Evolutionary conservation across 2,888 invertebrate genomes (phyloP).

Genomic region (Pachymerium ferrugineum): DNA sequence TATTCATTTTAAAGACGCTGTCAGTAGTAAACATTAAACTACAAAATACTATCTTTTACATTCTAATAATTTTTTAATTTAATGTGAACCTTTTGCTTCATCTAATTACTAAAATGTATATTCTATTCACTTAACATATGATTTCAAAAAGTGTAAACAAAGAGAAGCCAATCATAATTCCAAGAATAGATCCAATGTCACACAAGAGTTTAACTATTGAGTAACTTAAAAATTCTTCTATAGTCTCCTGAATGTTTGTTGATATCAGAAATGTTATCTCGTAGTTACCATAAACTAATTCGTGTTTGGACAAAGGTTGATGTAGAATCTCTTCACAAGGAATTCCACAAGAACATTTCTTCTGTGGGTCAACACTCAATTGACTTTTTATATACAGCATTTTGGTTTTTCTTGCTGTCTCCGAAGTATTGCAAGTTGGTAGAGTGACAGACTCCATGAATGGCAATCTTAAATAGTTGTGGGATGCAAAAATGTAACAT

Average conservation of each 20-base stretch:
- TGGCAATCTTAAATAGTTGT: not conserved
- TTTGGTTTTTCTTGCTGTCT: not conserved
- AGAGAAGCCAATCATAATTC: not conserved
- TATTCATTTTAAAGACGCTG: no score
- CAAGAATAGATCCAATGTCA: not conserved
- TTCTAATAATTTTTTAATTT: no score
- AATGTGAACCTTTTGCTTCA: no score
- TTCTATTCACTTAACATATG: no score
- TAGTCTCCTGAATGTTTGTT: no score
- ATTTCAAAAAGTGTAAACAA: not conserved
- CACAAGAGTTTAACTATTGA: not conserved
- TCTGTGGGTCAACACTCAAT: not conserved
- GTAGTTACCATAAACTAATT: not conserved
- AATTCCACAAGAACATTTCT: not conserved
- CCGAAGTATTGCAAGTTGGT: not conserved
- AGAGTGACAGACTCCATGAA: not conserved
- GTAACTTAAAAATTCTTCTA: not conserved
- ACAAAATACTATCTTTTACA: no score
- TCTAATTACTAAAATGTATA: no score
- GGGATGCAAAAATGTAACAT: no score
- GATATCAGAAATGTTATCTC: not conserved
- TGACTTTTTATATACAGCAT: not conserved
- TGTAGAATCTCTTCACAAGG: not conserved
- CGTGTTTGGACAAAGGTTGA: not conserved
- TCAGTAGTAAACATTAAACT: no score